A percentile compares a stretch with the other conserved stretches of the same genome.
Conservation (phyloP, 64 coral and sea anemone genomes). For the Platygyra sinensis region DNA sequence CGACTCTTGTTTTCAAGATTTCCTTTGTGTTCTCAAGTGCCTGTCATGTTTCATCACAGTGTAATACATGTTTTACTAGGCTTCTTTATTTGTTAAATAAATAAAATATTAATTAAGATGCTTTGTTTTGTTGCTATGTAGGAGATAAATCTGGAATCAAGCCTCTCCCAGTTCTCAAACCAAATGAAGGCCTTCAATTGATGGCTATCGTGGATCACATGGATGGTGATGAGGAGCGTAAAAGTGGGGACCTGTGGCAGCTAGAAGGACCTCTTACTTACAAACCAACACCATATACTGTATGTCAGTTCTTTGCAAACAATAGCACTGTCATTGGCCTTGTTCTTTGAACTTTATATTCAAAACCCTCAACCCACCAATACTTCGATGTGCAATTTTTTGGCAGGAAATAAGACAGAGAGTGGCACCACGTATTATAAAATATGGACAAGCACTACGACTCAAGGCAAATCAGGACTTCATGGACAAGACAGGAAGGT, state of each 20-base stretch:
- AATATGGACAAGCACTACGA: slow-evolving; percentile 56
- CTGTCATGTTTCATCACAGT: too few species aligned
- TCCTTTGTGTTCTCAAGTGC: too few species aligned
- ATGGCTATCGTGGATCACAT: slow-evolving; percentile 76
- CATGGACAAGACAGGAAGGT: slow-evolving; percentile 72
- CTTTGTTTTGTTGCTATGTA: slow-evolving; percentile 10
- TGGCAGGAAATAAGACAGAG: slow-evolving; percentile 17
- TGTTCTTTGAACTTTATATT: neutral
- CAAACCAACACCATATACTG: slow-evolving; percentile 79
- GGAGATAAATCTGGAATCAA: slow-evolving; percentile 75
- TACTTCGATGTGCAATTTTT: neutral
- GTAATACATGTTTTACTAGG: too few species aligned
- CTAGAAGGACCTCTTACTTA: slow-evolving; percentile 90
- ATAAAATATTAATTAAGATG: neutral
- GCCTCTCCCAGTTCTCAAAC: slow-evolving; percentile 70
- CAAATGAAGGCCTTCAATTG: slow-evolving; percentile 71
- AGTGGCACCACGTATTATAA: slow-evolving; percentile 42
- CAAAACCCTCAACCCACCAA: neutral
- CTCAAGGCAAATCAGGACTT: slow-evolving; percentile 63
- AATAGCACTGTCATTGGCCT: neutral
- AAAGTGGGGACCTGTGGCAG: slow-evolving; percentile 95
- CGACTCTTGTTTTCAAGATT: too few species aligned
- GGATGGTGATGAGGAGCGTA: slow-evolving; percentile 78
- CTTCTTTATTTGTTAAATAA: neutral
- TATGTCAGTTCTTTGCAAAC: slow-evolving; percentile 16